Base-by-base conservation (phyloP, 2,113 vertebrate genomes). In the Murina feae region DNA sequence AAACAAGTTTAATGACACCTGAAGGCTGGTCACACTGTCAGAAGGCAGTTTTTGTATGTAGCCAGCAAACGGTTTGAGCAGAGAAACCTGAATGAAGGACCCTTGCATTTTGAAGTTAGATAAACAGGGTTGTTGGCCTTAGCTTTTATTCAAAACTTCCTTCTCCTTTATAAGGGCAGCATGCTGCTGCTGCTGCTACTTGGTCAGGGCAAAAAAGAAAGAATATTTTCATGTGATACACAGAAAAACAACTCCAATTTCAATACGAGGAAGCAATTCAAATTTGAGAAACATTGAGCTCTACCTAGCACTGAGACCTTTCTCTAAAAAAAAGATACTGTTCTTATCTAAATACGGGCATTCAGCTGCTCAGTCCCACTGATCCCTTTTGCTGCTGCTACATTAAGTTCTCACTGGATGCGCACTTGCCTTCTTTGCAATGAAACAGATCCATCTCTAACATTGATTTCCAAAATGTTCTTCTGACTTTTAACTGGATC, bases 291-390 rank as follows among this genome's bases (percentile, higher is more conserved):
- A 65, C 35, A 68, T 4, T 47, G 32, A 71, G 2, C n/a, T 79
- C 42, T 81, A 86, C 63, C 37, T 84, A 68, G 72, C 80, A 83
- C 23, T 71, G n/a, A 91, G n/a, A 72, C 55, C 21, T 87, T 95
- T 93, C n/a, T 71, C 63, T 88, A 65, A 93, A 88, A 78, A 87
- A 82, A 91, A 95, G 75, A 94, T 94, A 68, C 5, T 55, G 3
- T 80, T 96, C 49, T 92, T 96, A 69, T 84, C 94, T 95, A 94
- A 94, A 96, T 92, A 79, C 0, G 14, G 83, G 6, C 94, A 91
- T 91, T 83, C 86, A n/a, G 75, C 68, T 51, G 79, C 66, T 87
- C 55, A 23, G 71, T 90, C 87, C 74, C 60, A 60, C 80, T 84
- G 79, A 94, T 76, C 42, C 23, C 60, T 86, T 69, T 90, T 47